Percentiles rank a stretch among this genome's conserved stretches.
phyloP scores from a whole-genome alignment of 2,888 invertebrate species.

The Schizotus pectinicornis region DNA sequence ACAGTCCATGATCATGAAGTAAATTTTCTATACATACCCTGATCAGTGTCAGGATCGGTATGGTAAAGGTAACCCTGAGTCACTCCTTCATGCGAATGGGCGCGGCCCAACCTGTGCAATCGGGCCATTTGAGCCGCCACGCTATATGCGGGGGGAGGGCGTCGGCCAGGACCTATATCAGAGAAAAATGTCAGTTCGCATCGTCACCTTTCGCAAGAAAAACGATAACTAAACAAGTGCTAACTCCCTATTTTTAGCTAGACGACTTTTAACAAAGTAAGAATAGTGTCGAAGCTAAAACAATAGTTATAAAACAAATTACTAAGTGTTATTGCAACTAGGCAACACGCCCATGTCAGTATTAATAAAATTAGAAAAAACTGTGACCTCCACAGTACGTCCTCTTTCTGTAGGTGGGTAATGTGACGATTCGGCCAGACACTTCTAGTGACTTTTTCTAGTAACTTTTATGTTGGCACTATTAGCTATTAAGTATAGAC shows the following conservation, averaged over 20 bases:
- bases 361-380: too few species aligned
- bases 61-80: conserved; percentile 77
- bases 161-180: conserved; percentile 55
- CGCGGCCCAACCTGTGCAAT: conserved; percentile 79
- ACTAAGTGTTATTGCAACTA: too few species aligned
- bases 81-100: conserved; percentile 87
- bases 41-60: conserved; percentile 60
- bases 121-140: conserved; percentile 87
- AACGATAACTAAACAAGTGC: not conserved
- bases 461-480: too few species aligned
- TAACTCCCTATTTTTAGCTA: not conserved
- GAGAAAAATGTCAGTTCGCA: not conserved
- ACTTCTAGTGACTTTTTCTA: too few species aligned
- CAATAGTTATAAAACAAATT: too few species aligned
- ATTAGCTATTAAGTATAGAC: too few species aligned
- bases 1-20: conserved; percentile 18
- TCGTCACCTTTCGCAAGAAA: not conserved
- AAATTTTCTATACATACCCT: conserved; percentile 51
- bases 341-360: too few species aligned
- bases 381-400: too few species aligned
- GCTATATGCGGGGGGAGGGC: conserved; percentile 83
- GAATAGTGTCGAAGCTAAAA: too few species aligned
- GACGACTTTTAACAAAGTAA: not conserved
- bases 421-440: too few species aligned
- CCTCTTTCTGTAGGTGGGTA: too few species aligned